A percentile compares a stretch with the other conserved stretches of the same genome.
Evolutionary conservation across 1,140 invertebrate genomes (phyloP).

Genomic region (Trinorchestia longiramus): DNA sequence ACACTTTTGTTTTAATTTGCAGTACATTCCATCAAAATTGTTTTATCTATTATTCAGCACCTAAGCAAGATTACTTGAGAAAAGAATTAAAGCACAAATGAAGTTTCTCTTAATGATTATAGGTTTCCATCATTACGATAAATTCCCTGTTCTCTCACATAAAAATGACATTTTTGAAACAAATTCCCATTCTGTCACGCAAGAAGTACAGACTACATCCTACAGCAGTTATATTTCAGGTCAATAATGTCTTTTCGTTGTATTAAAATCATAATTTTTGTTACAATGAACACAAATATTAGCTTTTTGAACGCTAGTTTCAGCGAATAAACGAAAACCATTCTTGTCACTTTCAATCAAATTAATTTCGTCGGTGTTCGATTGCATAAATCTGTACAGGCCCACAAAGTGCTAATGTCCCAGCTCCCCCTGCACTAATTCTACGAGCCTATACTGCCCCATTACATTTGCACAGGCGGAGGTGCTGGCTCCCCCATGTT

Average conservation of each 20-base stretch:
- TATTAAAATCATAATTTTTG: too few relatives aligned
- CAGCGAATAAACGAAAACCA: neutral
- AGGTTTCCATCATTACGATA: neutral
- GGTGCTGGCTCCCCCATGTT: conserved; percentile 12
- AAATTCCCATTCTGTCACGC: neutral
- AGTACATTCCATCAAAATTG: neutral
- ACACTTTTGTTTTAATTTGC: neutral
- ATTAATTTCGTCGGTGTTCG: neutral
- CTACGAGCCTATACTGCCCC: neutral
- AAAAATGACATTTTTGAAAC: neutral
- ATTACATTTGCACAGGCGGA: conserved; percentile 17
- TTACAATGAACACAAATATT: too few relatives aligned
- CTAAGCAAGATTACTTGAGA: neutral
- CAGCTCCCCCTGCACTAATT: neutral
- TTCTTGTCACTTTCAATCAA: neutral
- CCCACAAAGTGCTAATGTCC: neutral
- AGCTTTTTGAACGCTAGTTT: neutral
- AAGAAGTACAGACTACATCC: neutral
- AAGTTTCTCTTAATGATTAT: neutral
- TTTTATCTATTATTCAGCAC: neutral
- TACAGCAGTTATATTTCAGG: neutral
- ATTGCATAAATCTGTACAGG: neutral
- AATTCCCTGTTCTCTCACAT: neutral
- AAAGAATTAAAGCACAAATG: neutral
- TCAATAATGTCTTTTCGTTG: too few relatives aligned